Evolutionary conservation across 1,140 invertebrate species (phyloP).

Genomic region (Nasonia giraulti): DNA sequence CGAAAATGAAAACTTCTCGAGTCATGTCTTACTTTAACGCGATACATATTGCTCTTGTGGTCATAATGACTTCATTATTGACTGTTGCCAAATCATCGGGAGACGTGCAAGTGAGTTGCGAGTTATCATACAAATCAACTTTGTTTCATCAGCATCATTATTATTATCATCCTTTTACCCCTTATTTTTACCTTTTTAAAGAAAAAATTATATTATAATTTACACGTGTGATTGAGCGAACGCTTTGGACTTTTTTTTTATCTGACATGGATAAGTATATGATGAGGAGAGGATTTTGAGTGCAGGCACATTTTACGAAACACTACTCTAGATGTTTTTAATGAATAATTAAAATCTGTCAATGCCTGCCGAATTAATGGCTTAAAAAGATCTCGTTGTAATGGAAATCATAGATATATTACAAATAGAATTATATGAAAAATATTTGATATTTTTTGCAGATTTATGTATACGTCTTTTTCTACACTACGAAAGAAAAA

Average conservation of each 20-base stretch:
- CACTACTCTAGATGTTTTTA: constrained; percentile 30
- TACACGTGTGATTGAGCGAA: constrained; percentile 28
- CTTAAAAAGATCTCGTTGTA: constrained; percentile 46
- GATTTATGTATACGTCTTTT: constrained; percentile 36
- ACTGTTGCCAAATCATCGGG: constrained; percentile 51
- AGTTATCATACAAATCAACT: constrained; percentile 38
- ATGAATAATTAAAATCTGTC: neutral
- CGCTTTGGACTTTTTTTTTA: constrained; percentile 10
- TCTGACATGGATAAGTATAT: neutral
- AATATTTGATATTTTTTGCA: constrained; percentile 29
- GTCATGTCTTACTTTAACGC: constrained; percentile 41
- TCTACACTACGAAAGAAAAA: constrained; percentile 8
- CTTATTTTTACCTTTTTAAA: constrained; percentile 11
- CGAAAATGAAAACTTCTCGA: constrained; percentile 10
- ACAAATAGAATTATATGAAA: neutral
- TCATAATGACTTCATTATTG: constrained; percentile 41
- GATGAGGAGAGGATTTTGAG: neutral
- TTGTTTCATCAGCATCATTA: constrained; percentile 32
- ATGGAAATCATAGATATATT: constrained; percentile 27
- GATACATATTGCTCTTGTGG: constrained; percentile 9
- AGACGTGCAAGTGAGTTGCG: constrained; percentile 47
- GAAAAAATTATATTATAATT: neutral
- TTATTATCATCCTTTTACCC: constrained; percentile 21
- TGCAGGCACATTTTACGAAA: constrained; percentile 14
- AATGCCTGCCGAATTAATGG: constrained; percentile 25